Evolutionary conservation across 2,113 vertebrate genomes (phyloP).

Genomic region (Origma solitaria): DNA sequence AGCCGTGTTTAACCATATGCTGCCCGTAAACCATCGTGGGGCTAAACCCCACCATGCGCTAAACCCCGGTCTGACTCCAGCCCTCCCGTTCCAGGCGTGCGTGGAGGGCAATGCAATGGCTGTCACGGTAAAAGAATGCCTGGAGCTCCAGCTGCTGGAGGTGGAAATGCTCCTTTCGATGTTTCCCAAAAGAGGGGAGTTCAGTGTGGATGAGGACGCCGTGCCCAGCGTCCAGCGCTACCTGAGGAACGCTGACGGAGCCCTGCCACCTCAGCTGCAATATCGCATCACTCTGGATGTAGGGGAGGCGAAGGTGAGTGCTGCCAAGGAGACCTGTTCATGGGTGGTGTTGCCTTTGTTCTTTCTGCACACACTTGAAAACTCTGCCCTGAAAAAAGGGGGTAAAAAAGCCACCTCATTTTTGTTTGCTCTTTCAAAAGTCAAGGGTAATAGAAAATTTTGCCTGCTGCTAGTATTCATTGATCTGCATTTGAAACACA

Average conservation of each 20-base stretch:
- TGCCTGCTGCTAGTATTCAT: background rate
- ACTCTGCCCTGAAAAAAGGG: background rate
- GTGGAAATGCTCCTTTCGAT: constrained; percentile 78
- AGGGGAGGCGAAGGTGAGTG: constrained; percentile 66
- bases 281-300: constrained; percentile 58
- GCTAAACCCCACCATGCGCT: accelerated
- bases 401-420: accelerated
- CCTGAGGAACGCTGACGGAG: constrained; percentile 28
- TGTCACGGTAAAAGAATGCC: constrained; percentile 33
- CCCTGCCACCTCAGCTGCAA: constrained; percentile 60
- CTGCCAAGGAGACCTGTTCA: background rate
- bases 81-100: background rate
- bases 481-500: background rate
- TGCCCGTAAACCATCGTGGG: accelerated
- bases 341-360: background rate
- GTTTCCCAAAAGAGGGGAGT: constrained; percentile 75
- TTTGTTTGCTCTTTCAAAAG: background rate
- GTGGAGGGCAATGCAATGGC: constrained; percentile 28
- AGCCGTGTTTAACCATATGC: accelerated
- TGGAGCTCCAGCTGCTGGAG: constrained; percentile 75
- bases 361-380: background rate
- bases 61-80: background rate
- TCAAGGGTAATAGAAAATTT: background rate
- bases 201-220: constrained; percentile 58
- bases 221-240: constrained; percentile 57